These are phyloP conservation scores for Poeciliopsis paucimaculata DNA, from an alignment of 2,797 vertebrate species.

Conservation along the genomic window DNA sequence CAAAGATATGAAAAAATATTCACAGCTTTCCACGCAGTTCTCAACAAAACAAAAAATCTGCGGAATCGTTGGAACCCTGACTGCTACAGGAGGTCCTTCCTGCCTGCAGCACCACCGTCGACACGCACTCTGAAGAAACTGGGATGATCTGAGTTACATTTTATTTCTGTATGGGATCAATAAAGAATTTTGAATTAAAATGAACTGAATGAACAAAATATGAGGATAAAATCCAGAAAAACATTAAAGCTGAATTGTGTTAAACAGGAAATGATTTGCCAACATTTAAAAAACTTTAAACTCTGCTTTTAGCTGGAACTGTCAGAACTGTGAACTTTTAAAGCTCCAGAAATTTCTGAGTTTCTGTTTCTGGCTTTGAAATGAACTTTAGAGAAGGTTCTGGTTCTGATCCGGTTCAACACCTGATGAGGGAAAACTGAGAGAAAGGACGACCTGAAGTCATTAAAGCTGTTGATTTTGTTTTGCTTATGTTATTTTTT, in stretches of 20 bases:
- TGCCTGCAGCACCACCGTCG: background rate
- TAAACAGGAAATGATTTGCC: background rate
- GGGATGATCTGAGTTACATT: background rate
- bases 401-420: background rate
- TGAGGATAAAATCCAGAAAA: background rate
- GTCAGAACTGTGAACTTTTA: background rate
- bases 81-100: background rate
- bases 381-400: background rate
- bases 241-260: background rate
- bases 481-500: background rate
- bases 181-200: background rate
- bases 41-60: background rate
- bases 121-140: background rate
- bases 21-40: slow-evolving; percentile 52
- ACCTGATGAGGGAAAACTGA: background rate
- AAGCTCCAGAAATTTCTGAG: background rate
- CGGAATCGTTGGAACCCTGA: background rate
- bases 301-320: background rate
- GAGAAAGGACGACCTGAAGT: background rate
- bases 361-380: background rate
- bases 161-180: background rate
- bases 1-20: slow-evolving; percentile 49
- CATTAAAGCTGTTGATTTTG: background rate
- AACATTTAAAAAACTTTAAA: background rate
- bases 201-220: background rate